Base-by-base conservation (phyloP, 2,797 vertebrate species). In the Nyctalus aviator region DNA sequence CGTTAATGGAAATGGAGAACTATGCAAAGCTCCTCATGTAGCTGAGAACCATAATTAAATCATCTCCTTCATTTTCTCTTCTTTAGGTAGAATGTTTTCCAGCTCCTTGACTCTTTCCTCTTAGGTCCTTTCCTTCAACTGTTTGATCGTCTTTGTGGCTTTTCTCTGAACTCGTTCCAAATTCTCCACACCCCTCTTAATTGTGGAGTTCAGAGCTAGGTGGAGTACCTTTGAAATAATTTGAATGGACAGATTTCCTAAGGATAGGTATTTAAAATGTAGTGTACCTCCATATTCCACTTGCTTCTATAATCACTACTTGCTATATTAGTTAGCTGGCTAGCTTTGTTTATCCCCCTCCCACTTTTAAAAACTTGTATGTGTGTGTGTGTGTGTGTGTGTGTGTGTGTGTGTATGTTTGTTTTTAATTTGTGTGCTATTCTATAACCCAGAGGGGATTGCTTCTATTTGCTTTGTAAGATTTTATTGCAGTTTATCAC, bases 81-180 rank as follows among this genome's bases (percentile, higher is more conserved):
- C 81, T 77, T 90, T 75, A 68, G 71, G 41, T 55, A 88, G 53
- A 91, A 77, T 91, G 73, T 90, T 94, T 91, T 91, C 68, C 84
- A 92, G 53, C 46, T 93, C 91, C 59, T 78, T 69, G 32, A 91
- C 68, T 96, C 73, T 71, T 84, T 78, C 72, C 68, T 93, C 83
- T 73, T 30, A 93, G 76, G n/a, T 91, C 72, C 76, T 83, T 93
- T 89, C 59, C 53, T 82, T 94, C 44, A 88, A 88, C 44, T 35
- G 79, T 96, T 96, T 95, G 82, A 93, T 93, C 72, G 23, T 95
- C 77, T 96, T 91, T 91, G 50, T 69, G 64, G 35, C 55, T 96
- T 96, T 92, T 25, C 95, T 92, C 88, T 96, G 93, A 95, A 93
- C 85, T 71, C 85, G 73, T 93, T 91, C 95, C 95, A 96, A 95